These are phyloP conservation scores for Antedon mediterranea DNA, from an alignment of 53 echinoderm and acorn worm species.

Conservation along the genomic window DNA sequence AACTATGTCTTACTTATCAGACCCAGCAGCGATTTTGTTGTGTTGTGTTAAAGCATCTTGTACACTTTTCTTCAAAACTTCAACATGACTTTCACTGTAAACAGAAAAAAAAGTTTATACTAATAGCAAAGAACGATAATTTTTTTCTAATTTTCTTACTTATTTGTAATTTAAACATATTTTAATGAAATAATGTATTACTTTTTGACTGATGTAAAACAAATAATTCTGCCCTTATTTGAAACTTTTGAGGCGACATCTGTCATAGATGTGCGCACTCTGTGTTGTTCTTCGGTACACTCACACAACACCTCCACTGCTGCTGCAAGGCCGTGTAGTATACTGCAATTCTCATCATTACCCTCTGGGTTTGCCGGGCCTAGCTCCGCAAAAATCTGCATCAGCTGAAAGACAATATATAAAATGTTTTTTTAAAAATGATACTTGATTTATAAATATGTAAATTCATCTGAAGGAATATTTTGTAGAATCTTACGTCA, in stretches of 20 bases:
- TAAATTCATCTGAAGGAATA: too few species aligned
- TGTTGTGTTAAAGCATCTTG: slow-evolving; percentile 28
- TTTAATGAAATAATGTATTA: slow-evolving; percentile 11
- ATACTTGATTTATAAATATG: too few species aligned
- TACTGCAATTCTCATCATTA: slow-evolving; percentile 24
- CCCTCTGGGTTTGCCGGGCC: slow-evolving; percentile 42
- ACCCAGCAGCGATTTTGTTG: slow-evolving; percentile 33
- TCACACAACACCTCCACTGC: slow-evolving; percentile 60
- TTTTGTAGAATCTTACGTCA: slow-evolving; percentile 26
- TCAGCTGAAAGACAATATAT: slow-evolving; percentile 41
- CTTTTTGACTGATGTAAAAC: slow-evolving; percentile 82
- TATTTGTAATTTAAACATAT: too few species aligned
- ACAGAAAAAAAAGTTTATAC: too few species aligned
- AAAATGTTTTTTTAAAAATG: too few species aligned
- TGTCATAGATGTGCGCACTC: slow-evolving; percentile 31
- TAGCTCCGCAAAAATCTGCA: slow-evolving; percentile 52
- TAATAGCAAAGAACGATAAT: too few species aligned
- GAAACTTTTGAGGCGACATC: slow-evolving; percentile 36
- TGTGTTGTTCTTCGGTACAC: slow-evolving; percentile 55
- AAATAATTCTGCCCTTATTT: slow-evolving; percentile 77
- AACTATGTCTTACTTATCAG: slow-evolving; percentile 39
- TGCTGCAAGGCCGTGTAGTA: slow-evolving; percentile 63
- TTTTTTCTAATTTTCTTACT: too few species aligned
- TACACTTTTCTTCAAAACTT: slow-evolving; percentile 26
- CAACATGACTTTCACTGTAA: slow-evolving; percentile 38